phyloP scores from a whole-genome alignment of 1,140 invertebrate species.

The Ceratina australensis region DNA sequence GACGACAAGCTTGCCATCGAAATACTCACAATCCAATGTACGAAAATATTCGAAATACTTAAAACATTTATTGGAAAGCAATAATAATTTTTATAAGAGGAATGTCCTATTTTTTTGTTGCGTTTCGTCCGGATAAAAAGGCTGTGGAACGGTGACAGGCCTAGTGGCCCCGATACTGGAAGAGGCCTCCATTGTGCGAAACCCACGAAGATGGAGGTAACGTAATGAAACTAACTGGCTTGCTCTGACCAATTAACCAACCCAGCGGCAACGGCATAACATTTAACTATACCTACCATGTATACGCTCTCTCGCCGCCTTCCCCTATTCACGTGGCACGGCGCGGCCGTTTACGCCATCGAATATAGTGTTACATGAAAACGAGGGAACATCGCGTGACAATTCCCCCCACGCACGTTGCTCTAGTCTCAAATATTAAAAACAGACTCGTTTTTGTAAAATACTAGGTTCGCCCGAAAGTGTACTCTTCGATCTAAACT shows the following conservation, averaged over 20 bases:
- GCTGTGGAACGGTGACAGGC: constrained; percentile 49
- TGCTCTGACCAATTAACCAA: constrained; percentile 72
- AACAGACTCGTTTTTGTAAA: neutral
- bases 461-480: too few relatives aligned
- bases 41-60: too few relatives aligned
- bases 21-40: too few relatives aligned
- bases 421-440: too few relatives aligned
- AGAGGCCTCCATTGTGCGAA: constrained; percentile 69
- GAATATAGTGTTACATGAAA: constrained; percentile 44
- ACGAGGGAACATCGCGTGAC: constrained; percentile 13
- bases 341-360: constrained; percentile 30
- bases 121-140: constrained; percentile 29
- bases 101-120: neutral
- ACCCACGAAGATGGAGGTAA: constrained; percentile 74
- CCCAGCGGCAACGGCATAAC: constrained; percentile 66
- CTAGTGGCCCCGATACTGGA: constrained; percentile 68
- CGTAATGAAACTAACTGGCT: constrained; percentile 77
- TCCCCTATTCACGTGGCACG: constrained; percentile 42
- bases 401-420: neutral
- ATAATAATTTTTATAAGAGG: neutral
- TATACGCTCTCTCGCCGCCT: constrained; percentile 46
- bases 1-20: too few relatives aligned
- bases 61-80: neutral
- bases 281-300: constrained; percentile 54
- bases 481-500: too few relatives aligned